Percentiles rank a stretch among this genome's conserved stretches.
Evolutionary conservation across 2,888 invertebrate species (phyloP).

Genomic region (Drosophila barbarae): DNA sequence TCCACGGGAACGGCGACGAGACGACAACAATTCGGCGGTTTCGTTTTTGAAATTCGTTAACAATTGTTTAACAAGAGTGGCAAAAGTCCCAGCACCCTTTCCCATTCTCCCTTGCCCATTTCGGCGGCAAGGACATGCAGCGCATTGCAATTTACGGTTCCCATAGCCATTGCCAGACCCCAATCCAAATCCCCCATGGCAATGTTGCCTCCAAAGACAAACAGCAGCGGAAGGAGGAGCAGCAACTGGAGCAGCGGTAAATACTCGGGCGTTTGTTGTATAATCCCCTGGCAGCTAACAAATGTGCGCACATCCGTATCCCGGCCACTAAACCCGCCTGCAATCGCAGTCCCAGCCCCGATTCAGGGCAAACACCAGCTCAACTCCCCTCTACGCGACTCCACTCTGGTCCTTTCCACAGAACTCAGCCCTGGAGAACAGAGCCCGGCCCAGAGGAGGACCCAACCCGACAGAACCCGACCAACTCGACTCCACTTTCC

Average conservation of each 20-base stretch:
- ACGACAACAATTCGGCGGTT: constrained; percentile 42
- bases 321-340: constrained; percentile 47
- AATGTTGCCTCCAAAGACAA: constrained; percentile 46
- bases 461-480: background rate
- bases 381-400: constrained; percentile 5
- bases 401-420: constrained; percentile 8
- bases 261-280: constrained; percentile 60
- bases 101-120: background rate
- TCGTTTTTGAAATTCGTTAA: constrained; percentile 48
- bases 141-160: constrained; percentile 57
- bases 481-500: constrained; percentile 29
- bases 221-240: constrained; percentile 24
- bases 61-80: constrained; percentile 57
- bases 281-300: constrained; percentile 70
- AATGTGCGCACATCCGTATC: constrained; percentile 66
- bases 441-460: background rate
- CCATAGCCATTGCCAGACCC: constrained; percentile 22
- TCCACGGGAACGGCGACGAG: constrained; percentile 3
- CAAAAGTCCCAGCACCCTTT: constrained; percentile 11
- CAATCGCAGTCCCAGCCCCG: constrained; percentile 28
- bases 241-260: constrained; percentile 46
- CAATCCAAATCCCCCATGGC: constrained; percentile 38
- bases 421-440: background rate
- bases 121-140: constrained; percentile 44
- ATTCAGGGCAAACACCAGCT: constrained; percentile 37